These are phyloP conservation scores for Sturnus vulgaris DNA, from an alignment of 2,113 vertebrate species.

Conservation along the genomic window DNA sequence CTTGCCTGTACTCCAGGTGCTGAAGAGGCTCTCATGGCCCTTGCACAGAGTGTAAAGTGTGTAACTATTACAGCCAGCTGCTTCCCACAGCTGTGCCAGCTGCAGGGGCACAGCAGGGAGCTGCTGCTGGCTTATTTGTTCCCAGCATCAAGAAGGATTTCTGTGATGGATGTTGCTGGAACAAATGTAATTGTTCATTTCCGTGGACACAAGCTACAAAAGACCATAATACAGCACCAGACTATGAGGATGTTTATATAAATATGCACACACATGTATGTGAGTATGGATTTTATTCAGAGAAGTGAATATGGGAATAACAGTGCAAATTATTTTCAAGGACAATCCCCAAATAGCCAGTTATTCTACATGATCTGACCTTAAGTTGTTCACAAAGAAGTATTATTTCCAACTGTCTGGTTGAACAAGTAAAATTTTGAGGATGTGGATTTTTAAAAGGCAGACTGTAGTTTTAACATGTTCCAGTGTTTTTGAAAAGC, in stretches of 20 bases:
- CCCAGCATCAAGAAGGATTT: neutral
- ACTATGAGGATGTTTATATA: neutral
- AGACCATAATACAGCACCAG: neutral
- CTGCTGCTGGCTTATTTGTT: neutral
- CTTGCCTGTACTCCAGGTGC: neutral
- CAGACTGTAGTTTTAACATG: neutral
- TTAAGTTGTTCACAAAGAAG: neutral
- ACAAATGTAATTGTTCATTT: neutral
- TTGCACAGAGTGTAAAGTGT: fast-evolving
- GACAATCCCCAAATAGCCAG: neutral
- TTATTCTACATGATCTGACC: neutral
- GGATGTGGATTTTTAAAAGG: neutral
- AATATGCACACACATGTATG: neutral
- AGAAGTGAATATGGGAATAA: neutral
- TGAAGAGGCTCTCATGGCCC: neutral
- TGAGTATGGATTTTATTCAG: neutral
- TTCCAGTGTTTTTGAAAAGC: neutral
- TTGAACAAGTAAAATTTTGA: neutral
- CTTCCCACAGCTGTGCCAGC: neutral
- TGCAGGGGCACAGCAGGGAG: neutral
- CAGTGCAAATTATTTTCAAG: neutral
- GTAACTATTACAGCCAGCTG: neutral
- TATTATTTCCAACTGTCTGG: neutral
- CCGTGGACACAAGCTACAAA: neutral
- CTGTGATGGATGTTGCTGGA: neutral